Percentiles rank a stretch among this genome's conserved stretches.
These are phyloP conservation scores for Enteromius trimaculatus DNA, from an alignment of 2,797 vertebrate species.

Conservation along the genomic window DNA sequence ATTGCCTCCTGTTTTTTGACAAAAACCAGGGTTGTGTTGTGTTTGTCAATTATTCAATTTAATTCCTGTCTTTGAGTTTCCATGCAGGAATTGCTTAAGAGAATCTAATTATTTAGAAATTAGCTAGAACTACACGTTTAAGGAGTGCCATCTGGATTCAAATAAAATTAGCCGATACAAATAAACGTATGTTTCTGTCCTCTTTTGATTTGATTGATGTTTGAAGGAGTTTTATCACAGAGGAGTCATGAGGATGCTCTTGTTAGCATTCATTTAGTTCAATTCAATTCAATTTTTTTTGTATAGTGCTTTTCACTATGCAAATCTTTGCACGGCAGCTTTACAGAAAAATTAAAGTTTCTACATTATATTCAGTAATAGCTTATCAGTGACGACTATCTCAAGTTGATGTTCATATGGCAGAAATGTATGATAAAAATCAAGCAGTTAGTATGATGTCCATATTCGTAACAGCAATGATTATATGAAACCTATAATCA, in stretches of 20 bases:
- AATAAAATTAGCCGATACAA: not conserved
- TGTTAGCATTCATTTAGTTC: not conserved
- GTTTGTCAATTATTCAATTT: not conserved
- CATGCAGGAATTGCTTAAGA: conserved; percentile 3
- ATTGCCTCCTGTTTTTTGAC: not conserved
- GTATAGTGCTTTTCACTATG: too few relatives aligned
- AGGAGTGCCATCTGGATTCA: not conserved
- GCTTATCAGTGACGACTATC: too few relatives aligned
- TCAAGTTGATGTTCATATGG: too few relatives aligned
- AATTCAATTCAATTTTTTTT: too few relatives aligned
- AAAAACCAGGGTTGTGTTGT: not conserved
- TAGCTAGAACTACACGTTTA: not conserved
- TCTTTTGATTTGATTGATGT: not conserved
- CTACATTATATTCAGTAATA: too few relatives aligned
- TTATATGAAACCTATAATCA: too few relatives aligned
- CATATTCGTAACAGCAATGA: too few relatives aligned
- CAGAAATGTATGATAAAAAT: too few relatives aligned
- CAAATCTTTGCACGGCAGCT: too few relatives aligned
- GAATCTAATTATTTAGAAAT: not conserved
- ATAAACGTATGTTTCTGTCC: not conserved
- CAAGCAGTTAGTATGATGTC: too few relatives aligned
- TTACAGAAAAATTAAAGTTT: too few relatives aligned
- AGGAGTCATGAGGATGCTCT: not conserved
- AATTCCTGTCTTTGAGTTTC: not conserved
- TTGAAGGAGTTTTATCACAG: not conserved